Conservation (phyloP, 2,797 vertebrate species). For the Lepilemur ruficaudatus region DNA sequence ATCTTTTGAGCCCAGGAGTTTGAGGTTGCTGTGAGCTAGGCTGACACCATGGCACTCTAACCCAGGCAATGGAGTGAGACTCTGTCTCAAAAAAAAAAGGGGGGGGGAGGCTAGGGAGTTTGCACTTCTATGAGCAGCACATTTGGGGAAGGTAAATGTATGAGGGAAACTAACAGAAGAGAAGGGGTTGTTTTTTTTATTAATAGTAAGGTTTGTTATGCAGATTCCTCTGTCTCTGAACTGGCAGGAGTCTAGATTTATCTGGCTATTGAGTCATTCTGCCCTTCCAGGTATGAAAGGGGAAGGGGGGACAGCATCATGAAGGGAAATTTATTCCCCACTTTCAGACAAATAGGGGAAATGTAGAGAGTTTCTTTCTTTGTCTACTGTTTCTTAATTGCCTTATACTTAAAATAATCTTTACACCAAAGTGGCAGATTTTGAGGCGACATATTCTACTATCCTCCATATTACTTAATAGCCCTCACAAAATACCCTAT, state of each 20-base stretch:
- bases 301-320: rapidly evolving
- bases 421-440: not conserved
- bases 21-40: too few relatives aligned
- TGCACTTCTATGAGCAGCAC: not conserved
- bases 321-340: not conserved
- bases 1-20: too few relatives aligned
- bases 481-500: not conserved
- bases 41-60: too few relatives aligned
- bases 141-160: not conserved
- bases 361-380: not conserved
- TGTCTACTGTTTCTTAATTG: not conserved
- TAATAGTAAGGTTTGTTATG: not conserved
- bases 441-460: not conserved
- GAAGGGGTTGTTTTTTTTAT: not conserved
- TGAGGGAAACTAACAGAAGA: not conserved
- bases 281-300: not conserved
- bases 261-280: not conserved
- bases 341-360: not conserved
- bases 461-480: not conserved
- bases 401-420: conserved; percentile 2
- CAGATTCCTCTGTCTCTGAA: not conserved
- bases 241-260: not conserved
- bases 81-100: not conserved
- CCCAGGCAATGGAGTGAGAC: too few relatives aligned
- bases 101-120: not conserved